phyloP scores from a whole-genome alignment of 2,797 vertebrate genomes.

The Microhierax caerulescens region DNA sequence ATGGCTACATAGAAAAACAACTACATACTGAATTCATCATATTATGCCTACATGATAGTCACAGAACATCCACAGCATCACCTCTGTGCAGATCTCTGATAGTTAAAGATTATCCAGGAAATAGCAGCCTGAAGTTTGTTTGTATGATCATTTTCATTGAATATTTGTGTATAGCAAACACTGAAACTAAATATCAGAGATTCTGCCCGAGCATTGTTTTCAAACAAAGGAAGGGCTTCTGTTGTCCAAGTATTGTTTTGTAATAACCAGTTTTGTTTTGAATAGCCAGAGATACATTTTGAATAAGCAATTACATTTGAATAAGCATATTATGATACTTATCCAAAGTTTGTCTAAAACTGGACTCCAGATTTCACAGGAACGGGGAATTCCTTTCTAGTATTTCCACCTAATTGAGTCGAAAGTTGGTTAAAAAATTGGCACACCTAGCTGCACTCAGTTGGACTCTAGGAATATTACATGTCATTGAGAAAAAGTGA shows the following conservation, averaged over 20 bases:
- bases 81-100: neutral
- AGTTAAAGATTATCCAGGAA: neutral
- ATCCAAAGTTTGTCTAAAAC: neutral
- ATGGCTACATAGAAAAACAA: neutral
- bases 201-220: neutral
- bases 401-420: neutral
- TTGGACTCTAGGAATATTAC: neutral
- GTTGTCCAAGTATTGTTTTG: neutral
- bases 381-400: neutral
- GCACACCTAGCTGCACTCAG: neutral
- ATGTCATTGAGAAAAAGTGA: neutral
- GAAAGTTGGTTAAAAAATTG: neutral
- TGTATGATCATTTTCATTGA: neutral
- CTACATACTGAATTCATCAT: fast-evolving
- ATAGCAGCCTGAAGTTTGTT: neutral
- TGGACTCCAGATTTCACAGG: neutral
- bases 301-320: neutral
- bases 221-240: neutral
- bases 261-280: neutral
- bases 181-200: neutral
- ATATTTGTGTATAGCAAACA: neutral
- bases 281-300: neutral
- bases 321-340: neutral
- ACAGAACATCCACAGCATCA: neutral
- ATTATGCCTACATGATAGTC: fast-evolving